These are phyloP conservation scores for Eumeta japonica DNA, from an alignment of 1,140 invertebrate genomes.

Conservation along the genomic window DNA sequence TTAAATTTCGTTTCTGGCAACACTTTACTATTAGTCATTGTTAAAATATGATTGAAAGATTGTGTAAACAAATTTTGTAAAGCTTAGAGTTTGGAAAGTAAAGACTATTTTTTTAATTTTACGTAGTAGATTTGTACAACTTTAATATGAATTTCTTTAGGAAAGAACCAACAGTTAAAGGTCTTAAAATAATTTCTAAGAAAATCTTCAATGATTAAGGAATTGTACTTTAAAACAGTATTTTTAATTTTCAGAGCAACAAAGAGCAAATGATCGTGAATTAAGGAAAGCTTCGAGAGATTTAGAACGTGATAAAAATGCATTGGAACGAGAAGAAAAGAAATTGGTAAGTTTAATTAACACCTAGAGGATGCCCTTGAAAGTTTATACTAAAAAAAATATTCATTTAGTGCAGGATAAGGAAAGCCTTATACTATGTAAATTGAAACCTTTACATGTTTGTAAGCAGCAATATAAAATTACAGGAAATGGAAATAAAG, in stretches of 20 bases:
- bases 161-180: slow-evolving; percentile 60
- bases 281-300: slow-evolving; percentile 79
- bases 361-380: too few species aligned
- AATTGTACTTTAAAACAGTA: slow-evolving; percentile 4
- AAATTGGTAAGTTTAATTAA: slow-evolving; percentile 66
- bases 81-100: too few species aligned
- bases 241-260: slow-evolving; percentile 68
- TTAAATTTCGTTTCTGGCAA: too few species aligned
- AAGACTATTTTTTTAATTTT: not conserved
- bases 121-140: not conserved
- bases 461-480: too few species aligned
- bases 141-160: slow-evolving; percentile 54
- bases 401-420: too few species aligned
- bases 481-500: slow-evolving; percentile 84
- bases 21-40: slow-evolving; percentile 5
- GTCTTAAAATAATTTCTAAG: slow-evolving; percentile 17
- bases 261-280: slow-evolving; percentile 77
- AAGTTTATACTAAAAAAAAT: too few species aligned
- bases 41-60: not conserved
- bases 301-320: slow-evolving; percentile 75
- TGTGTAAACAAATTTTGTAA: slow-evolving; percentile 4
- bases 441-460: too few species aligned
- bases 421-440: too few species aligned
- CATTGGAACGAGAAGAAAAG: slow-evolving; percentile 85
- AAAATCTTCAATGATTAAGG: slow-evolving; percentile 5